These are phyloP conservation scores for Drosophila silvestris DNA, from an alignment of 2,888 invertebrate species.

Conservation along the genomic window DNA sequence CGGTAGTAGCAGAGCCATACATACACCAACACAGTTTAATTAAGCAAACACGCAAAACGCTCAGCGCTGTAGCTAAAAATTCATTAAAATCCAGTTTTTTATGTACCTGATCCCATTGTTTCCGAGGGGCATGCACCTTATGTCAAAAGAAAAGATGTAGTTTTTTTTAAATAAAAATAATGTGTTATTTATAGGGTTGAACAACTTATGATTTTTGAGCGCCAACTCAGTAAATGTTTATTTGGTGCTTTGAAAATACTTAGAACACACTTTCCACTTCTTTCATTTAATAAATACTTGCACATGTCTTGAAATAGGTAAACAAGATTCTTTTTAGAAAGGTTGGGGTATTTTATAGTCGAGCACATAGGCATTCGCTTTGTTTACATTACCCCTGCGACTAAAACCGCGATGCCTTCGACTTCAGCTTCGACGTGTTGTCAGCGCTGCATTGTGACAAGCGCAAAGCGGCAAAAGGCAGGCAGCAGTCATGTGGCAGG, in stretches of 20 bases:
- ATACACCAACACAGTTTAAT: constrained; percentile 61
- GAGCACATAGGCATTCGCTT: neutral
- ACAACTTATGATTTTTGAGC: neutral
- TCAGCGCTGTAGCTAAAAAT: constrained; percentile 72
- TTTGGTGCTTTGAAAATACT: too few species aligned
- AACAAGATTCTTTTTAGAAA: neutral
- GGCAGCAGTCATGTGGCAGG: constrained; percentile 20
- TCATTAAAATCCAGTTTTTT: constrained; percentile 62
- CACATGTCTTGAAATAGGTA: neutral
- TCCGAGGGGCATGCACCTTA: neutral
- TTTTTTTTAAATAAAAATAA: neutral
- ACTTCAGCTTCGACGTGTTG: constrained; percentile 28
- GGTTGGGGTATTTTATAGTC: constrained; percentile 16
- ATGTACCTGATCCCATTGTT: constrained; percentile 10
- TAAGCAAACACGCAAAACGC: constrained; percentile 70
- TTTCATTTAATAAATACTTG: neutral
- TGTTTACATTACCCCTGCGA: constrained; percentile 15
- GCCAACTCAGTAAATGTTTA: neutral
- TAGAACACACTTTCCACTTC: neutral
- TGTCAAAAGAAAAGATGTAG: neutral
- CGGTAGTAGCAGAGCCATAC: constrained; percentile 13
- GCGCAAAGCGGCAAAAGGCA: constrained; percentile 9
- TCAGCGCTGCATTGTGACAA: constrained; percentile 9
- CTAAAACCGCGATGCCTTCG: constrained; percentile 37
- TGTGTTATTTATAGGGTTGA: neutral